Evolutionary conservation across 2,797 vertebrate species (phyloP).

Genomic region (Eremophila alpestris): DNA sequence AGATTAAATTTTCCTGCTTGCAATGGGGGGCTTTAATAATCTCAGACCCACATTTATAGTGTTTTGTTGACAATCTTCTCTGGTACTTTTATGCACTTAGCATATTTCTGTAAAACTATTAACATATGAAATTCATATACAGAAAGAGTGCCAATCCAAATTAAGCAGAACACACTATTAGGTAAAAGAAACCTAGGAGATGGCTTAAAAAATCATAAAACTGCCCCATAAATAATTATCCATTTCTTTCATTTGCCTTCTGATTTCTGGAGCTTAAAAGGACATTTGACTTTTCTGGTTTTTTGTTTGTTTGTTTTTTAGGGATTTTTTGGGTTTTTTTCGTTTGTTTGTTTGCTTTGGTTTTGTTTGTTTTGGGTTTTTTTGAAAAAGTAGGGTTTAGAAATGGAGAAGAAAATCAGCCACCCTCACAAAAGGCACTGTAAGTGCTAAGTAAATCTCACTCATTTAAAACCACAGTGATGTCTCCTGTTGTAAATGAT

Average conservation of each 20-base stretch:
- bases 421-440: neutral
- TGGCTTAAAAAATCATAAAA: neutral
- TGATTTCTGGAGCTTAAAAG: neutral
- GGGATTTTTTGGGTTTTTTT: neutral
- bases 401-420: neutral
- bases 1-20: constrained; percentile 34
- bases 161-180: neutral
- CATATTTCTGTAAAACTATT: constrained; percentile 43
- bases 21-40: constrained; percentile 12
- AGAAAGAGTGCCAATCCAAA: neutral
- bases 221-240: neutral
- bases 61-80: neutral
- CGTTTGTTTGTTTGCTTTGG: neutral
- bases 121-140: constrained; percentile 21
- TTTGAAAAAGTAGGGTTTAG: neutral
- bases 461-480: neutral
- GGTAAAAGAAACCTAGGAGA: neutral
- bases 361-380: neutral
- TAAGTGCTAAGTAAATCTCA: neutral
- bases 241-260: neutral
- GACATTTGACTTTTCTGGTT: neutral
- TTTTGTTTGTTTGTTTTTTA: neutral
- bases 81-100: constrained; percentile 35
- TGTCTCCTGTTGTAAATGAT: neutral
- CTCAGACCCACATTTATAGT: neutral